Conservation (phyloP, 2,797 vertebrate species). For the Alca torda region DNA sequence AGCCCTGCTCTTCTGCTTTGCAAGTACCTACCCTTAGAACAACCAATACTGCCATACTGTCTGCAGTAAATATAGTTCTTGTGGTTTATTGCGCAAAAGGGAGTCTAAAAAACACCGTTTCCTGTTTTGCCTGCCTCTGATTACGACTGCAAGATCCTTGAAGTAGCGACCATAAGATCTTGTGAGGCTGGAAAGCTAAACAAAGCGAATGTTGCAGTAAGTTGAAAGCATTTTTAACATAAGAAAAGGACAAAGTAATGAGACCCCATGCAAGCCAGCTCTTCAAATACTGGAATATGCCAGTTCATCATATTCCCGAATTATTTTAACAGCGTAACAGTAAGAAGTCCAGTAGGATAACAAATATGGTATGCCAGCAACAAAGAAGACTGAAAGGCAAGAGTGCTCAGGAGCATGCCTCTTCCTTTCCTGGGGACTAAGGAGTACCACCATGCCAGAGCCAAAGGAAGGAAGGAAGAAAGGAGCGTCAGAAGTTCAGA, state of each 20-base stretch:
- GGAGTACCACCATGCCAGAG: neutral
- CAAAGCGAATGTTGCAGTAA: constrained; percentile 17
- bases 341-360: neutral
- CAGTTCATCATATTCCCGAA: neutral
- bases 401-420: neutral
- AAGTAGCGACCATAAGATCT: constrained; percentile 37
- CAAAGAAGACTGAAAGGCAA: neutral
- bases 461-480: neutral
- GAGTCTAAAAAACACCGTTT: constrained; percentile 42
- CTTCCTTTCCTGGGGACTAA: neutral
- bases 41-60: constrained; percentile 13
- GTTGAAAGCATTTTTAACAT: neutral
- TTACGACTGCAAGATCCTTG: constrained; percentile 42
- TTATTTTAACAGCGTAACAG: neutral
- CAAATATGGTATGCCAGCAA: neutral
- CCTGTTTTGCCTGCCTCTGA: constrained; percentile 60
- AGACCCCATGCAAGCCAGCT: neutral
- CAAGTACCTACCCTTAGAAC: constrained; percentile 34
- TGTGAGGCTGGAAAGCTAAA: constrained; percentile 45
- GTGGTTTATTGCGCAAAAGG: constrained; percentile 50
- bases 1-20: constrained; percentile 27
- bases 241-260: neutral
- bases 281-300: neutral
- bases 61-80: constrained; percentile 48
- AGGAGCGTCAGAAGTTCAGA: neutral